These are phyloP conservation scores for Origma solitaria DNA, from an alignment of 2,113 vertebrate genomes.

Conservation along the genomic window DNA sequence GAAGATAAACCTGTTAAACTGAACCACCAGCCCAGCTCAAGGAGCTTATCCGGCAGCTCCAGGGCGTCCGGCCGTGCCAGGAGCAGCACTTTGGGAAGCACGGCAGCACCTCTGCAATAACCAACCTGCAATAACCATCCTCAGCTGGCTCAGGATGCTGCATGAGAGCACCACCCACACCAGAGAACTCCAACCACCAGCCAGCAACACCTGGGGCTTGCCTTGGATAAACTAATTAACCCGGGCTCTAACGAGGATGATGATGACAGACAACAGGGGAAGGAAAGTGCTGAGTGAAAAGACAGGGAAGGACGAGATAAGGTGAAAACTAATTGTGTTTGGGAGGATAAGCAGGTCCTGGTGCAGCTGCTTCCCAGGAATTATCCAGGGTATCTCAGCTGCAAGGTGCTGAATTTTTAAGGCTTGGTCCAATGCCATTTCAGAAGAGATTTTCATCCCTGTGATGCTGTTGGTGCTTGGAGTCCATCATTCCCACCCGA, in stretches of 20 bases:
- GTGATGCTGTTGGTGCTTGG: background rate
- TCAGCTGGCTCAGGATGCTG: background rate
- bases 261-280: background rate
- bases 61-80: rapidly evolving
- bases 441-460: background rate
- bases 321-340: background rate
- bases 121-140: background rate
- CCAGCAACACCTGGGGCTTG: background rate
- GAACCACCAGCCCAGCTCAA: background rate
- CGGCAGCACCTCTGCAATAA: background rate
- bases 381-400: background rate
- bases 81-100: background rate
- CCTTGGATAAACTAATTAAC: background rate
- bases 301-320: background rate
- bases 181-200: background rate
- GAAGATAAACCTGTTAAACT: background rate
- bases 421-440: background rate
- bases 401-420: background rate
- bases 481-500: rapidly evolving
- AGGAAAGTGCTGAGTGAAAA: background rate
- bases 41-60: background rate
- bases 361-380: background rate
- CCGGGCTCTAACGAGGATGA: background rate
- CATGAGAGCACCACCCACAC: background rate
- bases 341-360: background rate